Evolutionary conservation across 2,797 vertebrate species (phyloP), one percentile per base, ranked within the genome.

Genomic region (Pristis pectinata): DNA sequence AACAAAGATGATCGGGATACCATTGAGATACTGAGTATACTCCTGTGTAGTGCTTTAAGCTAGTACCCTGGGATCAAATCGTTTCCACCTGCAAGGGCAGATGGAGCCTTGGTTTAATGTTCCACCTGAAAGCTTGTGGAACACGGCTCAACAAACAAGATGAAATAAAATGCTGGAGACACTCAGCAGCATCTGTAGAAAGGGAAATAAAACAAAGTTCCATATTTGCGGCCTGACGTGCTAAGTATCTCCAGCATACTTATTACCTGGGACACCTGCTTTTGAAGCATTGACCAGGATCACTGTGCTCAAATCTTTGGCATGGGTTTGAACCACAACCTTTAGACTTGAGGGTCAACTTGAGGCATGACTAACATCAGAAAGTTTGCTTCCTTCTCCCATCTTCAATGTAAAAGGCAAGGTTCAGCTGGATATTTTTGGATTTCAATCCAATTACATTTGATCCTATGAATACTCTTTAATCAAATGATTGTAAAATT

Each of bases 401-500:
- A 64, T 34, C 19, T 37, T 89, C 56, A 61, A 61, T 19, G 37
- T 61, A 61, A 64, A 89, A 61, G 4, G 0, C 44, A 27, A 30
- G 17, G 85, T 64, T 34, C 85, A 64, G 19, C 85, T 89, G 6
- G 85, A 89, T 61, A 61, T 61, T 61, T 89, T 64, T 89, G 30
- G 5, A 61, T 89, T 13, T 22, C 56, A 89, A 9, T 89, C 27
- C 59, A 64, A 64, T 61, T 89, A 56, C 53, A 59, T 89, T 89
- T 89, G 56, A 13, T 89, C 56, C 85, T 34, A 61, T 89, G 27
- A 61, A 64, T 64, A 15, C 85, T n/a, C 34, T 64, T 37, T 64
- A 89, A 89, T 89, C 85, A 89, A 89, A 34, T 64, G 56, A 89
- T 64, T 89, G 89, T 89, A 37, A 89, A 59, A 67, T 91, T 91